Conservation (phyloP, 2,113 vertebrate genomes). For the Oryzias javanicus region DNA sequence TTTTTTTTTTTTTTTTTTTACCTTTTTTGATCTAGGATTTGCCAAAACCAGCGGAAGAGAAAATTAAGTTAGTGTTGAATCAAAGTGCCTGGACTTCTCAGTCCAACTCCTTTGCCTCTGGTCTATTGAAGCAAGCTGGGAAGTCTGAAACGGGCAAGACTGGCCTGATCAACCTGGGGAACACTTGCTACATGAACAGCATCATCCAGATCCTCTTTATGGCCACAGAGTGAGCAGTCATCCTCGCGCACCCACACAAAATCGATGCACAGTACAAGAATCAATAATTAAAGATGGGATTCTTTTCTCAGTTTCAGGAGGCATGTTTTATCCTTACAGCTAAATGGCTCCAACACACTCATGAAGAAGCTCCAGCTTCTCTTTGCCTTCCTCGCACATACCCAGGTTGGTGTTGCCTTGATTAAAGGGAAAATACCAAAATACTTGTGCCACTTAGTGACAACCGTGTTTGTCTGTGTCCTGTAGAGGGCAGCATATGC, state of each 20-base stretch:
- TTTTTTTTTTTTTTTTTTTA: neutral
- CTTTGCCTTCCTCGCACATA: conserved; percentile 96
- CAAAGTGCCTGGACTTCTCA: conserved; percentile 99
- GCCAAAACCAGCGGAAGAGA: conserved; percentile 91
- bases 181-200: conserved; percentile 99
- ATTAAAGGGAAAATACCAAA: neutral
- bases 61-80: conserved; percentile 92
- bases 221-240: conserved; percentile 93
- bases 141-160: conserved; percentile 99
- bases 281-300: neutral
- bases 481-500: conserved; percentile 92
- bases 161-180: conserved; percentile 94
- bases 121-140: conserved; percentile 85
- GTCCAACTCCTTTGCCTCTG: conserved; percentile 89
- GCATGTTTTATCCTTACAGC: conserved; percentile 88
- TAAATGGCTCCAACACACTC: conserved; percentile 87
- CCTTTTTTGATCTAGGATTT: conserved; percentile 77
- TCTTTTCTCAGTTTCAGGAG: conserved; percentile 86
- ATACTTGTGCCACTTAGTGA: neutral
- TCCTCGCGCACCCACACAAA: neutral
- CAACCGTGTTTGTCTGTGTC: conserved; percentile 4
- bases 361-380: conserved; percentile 97
- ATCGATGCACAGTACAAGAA: conserved; percentile 3
- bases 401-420: conserved; percentile 81
- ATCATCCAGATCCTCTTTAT: conserved; percentile 97